Conservation (phyloP, 1,140 invertebrate genomes). For the Tetragnatha versicolor region DNA sequence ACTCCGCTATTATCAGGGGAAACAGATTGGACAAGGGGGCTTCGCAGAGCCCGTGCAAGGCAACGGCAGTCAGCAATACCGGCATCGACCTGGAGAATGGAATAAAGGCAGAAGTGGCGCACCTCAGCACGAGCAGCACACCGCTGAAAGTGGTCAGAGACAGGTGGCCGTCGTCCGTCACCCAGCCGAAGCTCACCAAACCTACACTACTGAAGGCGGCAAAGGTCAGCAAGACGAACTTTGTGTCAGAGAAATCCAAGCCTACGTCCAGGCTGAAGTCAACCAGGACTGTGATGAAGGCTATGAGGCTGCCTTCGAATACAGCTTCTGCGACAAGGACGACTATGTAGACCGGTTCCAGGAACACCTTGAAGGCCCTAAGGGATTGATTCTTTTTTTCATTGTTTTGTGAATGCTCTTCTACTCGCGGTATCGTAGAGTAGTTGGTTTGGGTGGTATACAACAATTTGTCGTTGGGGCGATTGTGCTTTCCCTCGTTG, state of each 20-base stretch:
- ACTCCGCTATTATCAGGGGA: constrained; percentile 51
- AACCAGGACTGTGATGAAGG: neutral
- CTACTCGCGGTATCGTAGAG: neutral
- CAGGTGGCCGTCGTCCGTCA: constrained; percentile 15
- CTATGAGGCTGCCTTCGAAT: neutral
- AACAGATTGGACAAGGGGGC: constrained; percentile 44
- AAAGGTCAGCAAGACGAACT: constrained; percentile 1
- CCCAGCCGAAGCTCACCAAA: neutral
- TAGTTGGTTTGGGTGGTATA: neutral
- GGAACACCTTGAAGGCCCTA: neutral
- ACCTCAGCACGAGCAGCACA: constrained; percentile 30
- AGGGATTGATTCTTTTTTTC: neutral
- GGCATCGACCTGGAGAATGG: constrained; percentile 7
- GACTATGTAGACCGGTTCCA: neutral
- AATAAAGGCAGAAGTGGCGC: neutral
- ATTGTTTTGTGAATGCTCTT: neutral
- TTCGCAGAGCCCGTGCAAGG: constrained; percentile 15
- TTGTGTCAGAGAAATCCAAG: neutral
- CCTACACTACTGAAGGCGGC: neutral
- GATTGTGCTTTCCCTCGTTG: neutral
- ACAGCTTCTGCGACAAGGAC: neutral
- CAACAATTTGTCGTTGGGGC: neutral
- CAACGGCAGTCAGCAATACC: neutral
- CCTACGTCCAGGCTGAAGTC: neutral
- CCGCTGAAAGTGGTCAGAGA: neutral